Base-by-base conservation (phyloP, 2,113 vertebrate species). In the Elaphurus davidianus region DNA sequence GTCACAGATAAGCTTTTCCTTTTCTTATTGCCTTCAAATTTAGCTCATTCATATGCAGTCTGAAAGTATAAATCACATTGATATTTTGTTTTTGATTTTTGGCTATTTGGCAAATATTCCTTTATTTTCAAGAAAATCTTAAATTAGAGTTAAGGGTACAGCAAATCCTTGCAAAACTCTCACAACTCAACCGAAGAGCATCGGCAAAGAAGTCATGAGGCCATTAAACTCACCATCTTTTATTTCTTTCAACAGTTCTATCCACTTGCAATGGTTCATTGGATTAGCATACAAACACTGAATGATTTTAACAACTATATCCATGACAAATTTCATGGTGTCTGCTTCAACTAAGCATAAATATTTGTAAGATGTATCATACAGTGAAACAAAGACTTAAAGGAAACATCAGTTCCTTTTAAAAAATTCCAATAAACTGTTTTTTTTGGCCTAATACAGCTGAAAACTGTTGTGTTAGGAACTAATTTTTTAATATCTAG, bases 361-460 rank as follows among this genome's bases (percentile, higher is more conserved):
- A 98, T 98, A 97, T 87, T 95, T 97, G 87, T 87, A 47, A 84
- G 21, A 89, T 95, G 90, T 40, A 94, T 96, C 96, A 97, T 33
- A 62, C n/a, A 90, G 45, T 74, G 71, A 95, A 92, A 94, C 94
- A 96, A 97, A 95, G 57, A 94, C 95, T 50, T 62, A 87, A 79
- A 87, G 87, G 90, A 98, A 97, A 91, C 55, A 89, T 47, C 25
- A 36, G 36, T 97, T n/a, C 52, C 59, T 91, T 93, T 95, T 76
- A 14, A 57, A 90, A 82, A 93, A 47, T 83, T 67, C 27, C 83
- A 96, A 43, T 96, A 93, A 91, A 96, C 83, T 96, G 50, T 3
- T 40, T 74, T 14, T 76, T 43, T 27, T 43, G 76, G 71, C 30
- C 3, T 33, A 95, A 84, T 33, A 30, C 25, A 50, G 28, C 4